Evolutionary conservation across 2,113 vertebrate genomes (phyloP), one percentile per base, ranked within the genome.

Genomic region (Nymphicus hollandicus): DNA sequence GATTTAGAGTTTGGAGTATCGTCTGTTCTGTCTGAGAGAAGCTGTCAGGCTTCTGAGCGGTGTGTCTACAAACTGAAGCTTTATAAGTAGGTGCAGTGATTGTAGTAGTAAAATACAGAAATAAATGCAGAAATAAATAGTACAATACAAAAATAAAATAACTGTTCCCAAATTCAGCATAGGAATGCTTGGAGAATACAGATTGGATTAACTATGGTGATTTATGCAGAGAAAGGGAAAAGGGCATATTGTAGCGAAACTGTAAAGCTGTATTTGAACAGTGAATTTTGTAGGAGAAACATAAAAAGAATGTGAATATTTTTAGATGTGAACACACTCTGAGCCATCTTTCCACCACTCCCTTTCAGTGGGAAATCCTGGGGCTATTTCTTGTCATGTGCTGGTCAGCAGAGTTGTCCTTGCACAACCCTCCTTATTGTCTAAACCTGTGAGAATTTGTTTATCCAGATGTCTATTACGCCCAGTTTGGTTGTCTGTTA

Each of bases 381-480:
- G 15, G 20, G 4, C 24, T 50, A 1, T 43, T 91, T 39, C 33
- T 80, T 60, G 16, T 55, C 33, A 5, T 0, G 0, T 79, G 78
- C 39, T 79, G 28, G 25, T 8, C 15, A 70, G 28, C 56, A 68
- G 41, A 72, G 16, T 10, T 44, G 2, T 55, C n/a, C 46, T 64
- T 41, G 76, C 8, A 3, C 35, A 52, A n/a, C 33, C 23, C 70
- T 43, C 47, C 46, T 53, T 64, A 0, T 3, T 82, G 77, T 27
- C 31, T 78, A 56, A 94, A 55, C 33, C 22, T 33, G 7, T 39
- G 24, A 46, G 16, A 49, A 76, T 71, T 81, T 56, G 23, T 64
- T 70, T 88, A 27, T 46, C 20, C 35, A 61, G 43, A 1, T 14
- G 19, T 44, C 11, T 39, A 24, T 47, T 23, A 41, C 35, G 37